Percentiles rank a stretch among this genome's conserved stretches.
phyloP scores from a whole-genome alignment of 2,888 invertebrate species.

The Calameuta idolon region DNA sequence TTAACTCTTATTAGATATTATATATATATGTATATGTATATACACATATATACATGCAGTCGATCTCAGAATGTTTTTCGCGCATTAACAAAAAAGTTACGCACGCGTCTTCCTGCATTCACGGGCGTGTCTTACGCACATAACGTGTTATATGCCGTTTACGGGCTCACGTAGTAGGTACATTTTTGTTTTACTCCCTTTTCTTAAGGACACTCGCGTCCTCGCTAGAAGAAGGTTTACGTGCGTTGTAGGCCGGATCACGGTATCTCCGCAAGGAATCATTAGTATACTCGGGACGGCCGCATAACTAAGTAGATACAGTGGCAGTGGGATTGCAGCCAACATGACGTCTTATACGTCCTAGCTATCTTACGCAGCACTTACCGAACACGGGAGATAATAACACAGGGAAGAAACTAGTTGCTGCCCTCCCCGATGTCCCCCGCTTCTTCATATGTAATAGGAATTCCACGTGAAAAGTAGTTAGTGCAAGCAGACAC shows the following conservation, averaged over 20 bases:
- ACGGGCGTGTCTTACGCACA: background rate
- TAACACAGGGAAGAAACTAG: conserved; percentile 53
- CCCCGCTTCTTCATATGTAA: conserved; percentile 19
- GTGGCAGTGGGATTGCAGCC: conserved; percentile 25
- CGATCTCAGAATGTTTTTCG: background rate
- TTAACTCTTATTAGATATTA: background rate
- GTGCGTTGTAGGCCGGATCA: conserved; percentile 4
- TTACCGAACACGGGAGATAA: conserved; percentile 49
- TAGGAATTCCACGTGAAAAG: conserved; percentile 40
- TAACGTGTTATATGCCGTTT: background rate
- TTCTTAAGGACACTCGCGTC: conserved; percentile 2
- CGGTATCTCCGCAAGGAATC: conserved; percentile 29
- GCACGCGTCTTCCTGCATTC: background rate
- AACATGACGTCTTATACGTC: conserved; percentile 33
- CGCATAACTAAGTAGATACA: conserved; percentile 28
- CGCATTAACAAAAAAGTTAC: background rate
- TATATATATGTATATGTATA: no score
- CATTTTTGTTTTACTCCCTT: background rate
- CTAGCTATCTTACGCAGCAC: conserved; percentile 36
- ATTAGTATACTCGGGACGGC: conserved; percentile 35
- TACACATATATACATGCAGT: background rate
- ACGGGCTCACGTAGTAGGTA: background rate
- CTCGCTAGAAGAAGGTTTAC: background rate
- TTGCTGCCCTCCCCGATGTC: conserved; percentile 23
- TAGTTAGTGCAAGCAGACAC: conserved; percentile 43